Evolutionary conservation across 2,888 invertebrate genomes (phyloP), one percentile per base, ranked within the genome.

Genomic region (Lepidochitona cinerea): DNA sequence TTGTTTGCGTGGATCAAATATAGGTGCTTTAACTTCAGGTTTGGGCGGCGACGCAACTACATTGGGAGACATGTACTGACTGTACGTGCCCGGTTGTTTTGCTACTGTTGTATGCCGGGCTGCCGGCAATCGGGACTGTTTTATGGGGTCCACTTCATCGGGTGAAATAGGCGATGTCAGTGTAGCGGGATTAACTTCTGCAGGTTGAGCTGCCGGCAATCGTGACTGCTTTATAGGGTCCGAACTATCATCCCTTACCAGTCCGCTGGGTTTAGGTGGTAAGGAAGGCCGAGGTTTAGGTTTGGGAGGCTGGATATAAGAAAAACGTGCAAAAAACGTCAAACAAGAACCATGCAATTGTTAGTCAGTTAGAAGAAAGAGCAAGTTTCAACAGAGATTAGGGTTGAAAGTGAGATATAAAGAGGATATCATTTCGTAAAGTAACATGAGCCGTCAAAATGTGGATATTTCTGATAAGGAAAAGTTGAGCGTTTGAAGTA

Each of bases 231-330:
- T 54, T 37, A 71, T 23, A 1, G 74, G 74, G 32, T 74, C 74
- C 33, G n/a, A n/a, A n/a, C n/a, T n/a, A n/a, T n/a, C n/a, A n/a
- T 73, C 71, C 14, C 75, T 75, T 36, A 73, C 67, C 49, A 81
- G 67, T 36, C 72, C 73, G 14, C 71, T 74, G 9, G 82, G 84
- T 78, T 84, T 85, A 5, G 85, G 86, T 54, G 84, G 83, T 23
- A 85, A 76, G 29, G 79, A 79, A 4, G 85, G 83, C 69, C 77
- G 78, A 71, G 72, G 72, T 52, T 72, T 73, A 70, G 81, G 81
- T 71, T 83, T 85, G 23, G 84, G 76, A 65, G 75, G 76, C 75
- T 74, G 73, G 67, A n/a, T n/a, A n/a, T n/a, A n/a, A n/a, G n/a
- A n/a, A n/a, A n/a, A n/a, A n/a, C n/a, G n/a, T n/a, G n/a, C 59